These are phyloP conservation scores for Fragum fragum DNA, from an alignment of 2,888 invertebrate genomes.

Conservation along the genomic window DNA sequence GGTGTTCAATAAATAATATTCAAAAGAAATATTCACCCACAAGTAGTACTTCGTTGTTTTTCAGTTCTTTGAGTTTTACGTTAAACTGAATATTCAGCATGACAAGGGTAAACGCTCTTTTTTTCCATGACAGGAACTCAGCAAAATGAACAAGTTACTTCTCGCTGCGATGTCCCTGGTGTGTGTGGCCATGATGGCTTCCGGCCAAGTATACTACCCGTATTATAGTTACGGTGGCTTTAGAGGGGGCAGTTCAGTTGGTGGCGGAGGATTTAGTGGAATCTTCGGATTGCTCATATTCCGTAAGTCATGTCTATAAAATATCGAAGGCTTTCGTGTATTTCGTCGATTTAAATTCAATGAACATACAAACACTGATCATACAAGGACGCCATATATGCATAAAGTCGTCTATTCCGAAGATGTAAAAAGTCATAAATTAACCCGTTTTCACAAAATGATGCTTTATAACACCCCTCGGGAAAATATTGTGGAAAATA, in stretches of 20 bases:
- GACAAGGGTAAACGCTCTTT: neutral
- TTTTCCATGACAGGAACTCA: neutral
- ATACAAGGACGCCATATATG: too few species aligned
- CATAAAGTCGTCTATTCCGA: too few species aligned
- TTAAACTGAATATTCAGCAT: too few species aligned
- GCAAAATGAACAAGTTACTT: neutral
- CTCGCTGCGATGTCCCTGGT: neutral
- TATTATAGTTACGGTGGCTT: neutral
- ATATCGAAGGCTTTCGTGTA: neutral
- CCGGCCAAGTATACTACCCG: neutral
- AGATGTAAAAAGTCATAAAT: too few species aligned
- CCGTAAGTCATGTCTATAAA: neutral
- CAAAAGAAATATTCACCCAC: too few species aligned
- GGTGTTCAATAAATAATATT: too few species aligned
- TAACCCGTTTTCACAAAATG: too few species aligned
- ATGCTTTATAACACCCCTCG: too few species aligned
- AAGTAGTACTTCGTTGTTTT: too few species aligned
- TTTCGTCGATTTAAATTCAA: neutral
- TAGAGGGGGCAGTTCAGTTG: neutral
- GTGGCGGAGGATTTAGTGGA: neutral
- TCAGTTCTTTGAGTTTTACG: too few species aligned
- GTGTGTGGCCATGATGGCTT: neutral
- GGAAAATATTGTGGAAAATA: too few species aligned
- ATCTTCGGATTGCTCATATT: conserved; percentile 7
- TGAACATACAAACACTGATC: neutral